Evolutionary conservation across 2,888 invertebrate species (phyloP).

Genomic region (Xylophagus ater): DNA sequence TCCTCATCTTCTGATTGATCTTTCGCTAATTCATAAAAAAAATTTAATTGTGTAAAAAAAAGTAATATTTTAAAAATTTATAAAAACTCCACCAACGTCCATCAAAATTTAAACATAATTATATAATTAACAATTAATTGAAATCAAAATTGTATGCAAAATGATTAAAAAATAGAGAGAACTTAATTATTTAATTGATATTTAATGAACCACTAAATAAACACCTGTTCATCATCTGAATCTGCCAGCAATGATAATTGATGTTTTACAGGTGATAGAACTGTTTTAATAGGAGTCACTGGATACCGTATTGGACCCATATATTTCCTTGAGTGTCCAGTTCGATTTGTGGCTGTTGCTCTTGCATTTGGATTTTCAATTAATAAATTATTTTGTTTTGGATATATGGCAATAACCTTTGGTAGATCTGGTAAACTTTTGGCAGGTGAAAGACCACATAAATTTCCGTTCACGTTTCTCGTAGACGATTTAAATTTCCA

Average conservation of each 20-base stretch:
- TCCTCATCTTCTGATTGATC: too few relatives aligned
- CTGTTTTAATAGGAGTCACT: conserved; percentile 46
- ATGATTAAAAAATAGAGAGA: too few relatives aligned
- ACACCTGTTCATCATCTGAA: conserved; percentile 54
- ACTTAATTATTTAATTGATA: too few relatives aligned
- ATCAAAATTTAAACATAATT: too few relatives aligned
- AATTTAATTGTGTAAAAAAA: too few relatives aligned
- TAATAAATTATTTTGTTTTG: conserved; percentile 15
- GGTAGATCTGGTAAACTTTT: conserved; percentile 22
- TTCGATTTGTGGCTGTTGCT: conserved; percentile 48
- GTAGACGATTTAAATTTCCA: conserved; percentile 11
- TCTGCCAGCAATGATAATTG: conserved; percentile 18
- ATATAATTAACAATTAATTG: too few relatives aligned
- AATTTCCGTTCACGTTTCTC: conserved; percentile 11
- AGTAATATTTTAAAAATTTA: too few relatives aligned
- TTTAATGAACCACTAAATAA: too few relatives aligned
- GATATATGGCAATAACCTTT: conserved; percentile 20
- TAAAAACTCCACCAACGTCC: too few relatives aligned
- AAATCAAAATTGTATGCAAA: too few relatives aligned
- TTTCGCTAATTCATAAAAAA: too few relatives aligned
- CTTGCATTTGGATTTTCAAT: too few relatives aligned
- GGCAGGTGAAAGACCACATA: conserved; percentile 13
- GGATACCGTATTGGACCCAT: conserved; percentile 52
- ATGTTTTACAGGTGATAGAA: conserved; percentile 14
- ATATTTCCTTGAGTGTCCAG: conserved; percentile 49